These are phyloP conservation scores for Lasius fuliginosus DNA, from an alignment of 2,888 invertebrate species.

Conservation along the genomic window DNA sequence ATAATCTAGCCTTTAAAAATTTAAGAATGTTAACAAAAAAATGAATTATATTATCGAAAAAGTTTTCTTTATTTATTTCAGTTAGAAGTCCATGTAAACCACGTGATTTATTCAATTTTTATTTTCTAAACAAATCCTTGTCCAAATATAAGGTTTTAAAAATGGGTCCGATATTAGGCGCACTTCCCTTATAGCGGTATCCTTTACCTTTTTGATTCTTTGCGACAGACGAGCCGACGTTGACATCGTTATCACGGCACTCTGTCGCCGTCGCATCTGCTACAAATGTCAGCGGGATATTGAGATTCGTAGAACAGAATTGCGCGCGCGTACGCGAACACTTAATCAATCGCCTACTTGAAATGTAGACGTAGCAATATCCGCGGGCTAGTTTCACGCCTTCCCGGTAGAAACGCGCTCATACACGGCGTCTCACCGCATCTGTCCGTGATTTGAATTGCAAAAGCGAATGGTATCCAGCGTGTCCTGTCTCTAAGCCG, in stretches of 20 bases:
- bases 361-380: conserved; percentile 54
- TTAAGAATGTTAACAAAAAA: too few relatives aligned
- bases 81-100: too few relatives aligned
- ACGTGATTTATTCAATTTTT: too few relatives aligned
- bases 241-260: conserved; percentile 37
- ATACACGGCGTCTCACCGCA: conserved; percentile 64
- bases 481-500: conserved; percentile 23
- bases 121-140: too few relatives aligned
- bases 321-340: conserved; percentile 30
- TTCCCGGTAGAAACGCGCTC: conserved; percentile 46
- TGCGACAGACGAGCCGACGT: neutral
- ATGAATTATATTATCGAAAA: too few relatives aligned
- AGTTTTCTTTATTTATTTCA: too few relatives aligned
- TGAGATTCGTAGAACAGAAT: conserved; percentile 44
- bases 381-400: conserved; percentile 59
- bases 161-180: too few relatives aligned
- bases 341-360: conserved; percentile 61
- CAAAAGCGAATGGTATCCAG: conserved; percentile 73
- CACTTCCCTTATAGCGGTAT: too few relatives aligned
- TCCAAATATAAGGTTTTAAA: too few relatives aligned
- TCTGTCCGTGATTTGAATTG: conserved; percentile 81
- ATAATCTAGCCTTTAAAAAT: too few relatives aligned
- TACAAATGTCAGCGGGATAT: conserved; percentile 45
- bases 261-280: conserved; percentile 36
- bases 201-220: neutral